Evolutionary conservation across 2,113 vertebrate species (phyloP), one percentile per base, ranked within the genome.

Genomic region (Probosciger aterrimus): DNA sequence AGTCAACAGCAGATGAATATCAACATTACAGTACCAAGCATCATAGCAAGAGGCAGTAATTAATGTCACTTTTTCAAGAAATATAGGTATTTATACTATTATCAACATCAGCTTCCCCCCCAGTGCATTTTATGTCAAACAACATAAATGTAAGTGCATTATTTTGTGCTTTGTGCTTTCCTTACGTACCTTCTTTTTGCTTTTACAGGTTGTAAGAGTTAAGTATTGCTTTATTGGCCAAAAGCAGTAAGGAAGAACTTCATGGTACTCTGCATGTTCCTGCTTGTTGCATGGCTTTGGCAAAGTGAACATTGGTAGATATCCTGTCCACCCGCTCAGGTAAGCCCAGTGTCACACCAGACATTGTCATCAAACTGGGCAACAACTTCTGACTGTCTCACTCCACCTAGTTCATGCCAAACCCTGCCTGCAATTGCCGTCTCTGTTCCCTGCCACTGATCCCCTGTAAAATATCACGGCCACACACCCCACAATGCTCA

Each of bases 21-120:
- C 97, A 98, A 98, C 98, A 98, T 98, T 98, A 99, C 98, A 98
- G 98, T 98, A 98, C 98, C 98, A 98, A 98, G 97, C 85, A 96
- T 98, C 97, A 98, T 97, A 96, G 93, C 96, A 97, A 98, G 98
- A 98, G 98, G 98, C 98, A 98, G 95, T 98, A 97, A 97, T 98
- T 97, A 96, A 97, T 98, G 95, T 97, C 96, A 95, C 97, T 96
- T 97, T 97, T 97, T 97, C 98, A 98, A 98, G 97, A 98, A 98
- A 96, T 97, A 95, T 97, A 97, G 95, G 96, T 95, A 95, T 97
- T 97, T 96, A 98, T 97, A 97, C 95, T 97, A 97, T 97, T 96
- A 97, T 97, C 96, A 96, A 97, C 93, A 97, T 96, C 95, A 96
- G 95, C 96, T 97, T 97, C 96, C 97, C 97, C 96, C 97, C 98